Evolutionary conservation across 2,888 invertebrate species (phyloP).

Genomic region (Plagiodera versicolora): DNA sequence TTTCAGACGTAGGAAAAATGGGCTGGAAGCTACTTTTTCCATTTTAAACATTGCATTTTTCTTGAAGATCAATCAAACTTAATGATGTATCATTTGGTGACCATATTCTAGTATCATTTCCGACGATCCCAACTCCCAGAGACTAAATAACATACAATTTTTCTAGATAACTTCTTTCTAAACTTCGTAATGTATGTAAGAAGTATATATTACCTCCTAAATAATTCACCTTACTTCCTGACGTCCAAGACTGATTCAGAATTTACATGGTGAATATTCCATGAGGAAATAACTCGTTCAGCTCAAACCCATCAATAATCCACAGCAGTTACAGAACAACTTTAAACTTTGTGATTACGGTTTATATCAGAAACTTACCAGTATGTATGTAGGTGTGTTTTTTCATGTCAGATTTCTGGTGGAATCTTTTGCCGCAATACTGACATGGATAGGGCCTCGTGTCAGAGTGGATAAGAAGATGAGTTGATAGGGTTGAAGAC

Average conservation of each 20-base stretch:
- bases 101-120: conserved; percentile 14
- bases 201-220: conserved; percentile 21
- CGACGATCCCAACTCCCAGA: background rate
- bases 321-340: conserved; percentile 24
- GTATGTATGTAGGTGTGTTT: conserved; percentile 97
- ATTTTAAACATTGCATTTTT: too few species aligned
- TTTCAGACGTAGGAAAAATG: too few species aligned
- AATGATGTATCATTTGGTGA: background rate
- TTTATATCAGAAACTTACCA: conserved; percentile 61
- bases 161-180: conserved; percentile 15
- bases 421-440: conserved; percentile 98
- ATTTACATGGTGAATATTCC: conserved; percentile 33
- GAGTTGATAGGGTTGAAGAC: conserved; percentile 95
- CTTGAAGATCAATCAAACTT: too few species aligned
- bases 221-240: conserved; percentile 25
- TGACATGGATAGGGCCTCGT: conserved; percentile 97
- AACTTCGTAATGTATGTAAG: conserved; percentile 20
- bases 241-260: conserved; percentile 29
- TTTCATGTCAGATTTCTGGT: conserved; percentile 99
- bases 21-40: too few species aligned
- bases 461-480: conserved; percentile 95
- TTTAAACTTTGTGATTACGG: conserved; percentile 31
- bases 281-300: conserved; percentile 28
- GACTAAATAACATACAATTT: conserved; percentile 22
- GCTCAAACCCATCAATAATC: conserved; percentile 24